Evolutionary conservation across 2,888 invertebrate species (phyloP).

Genomic region (Harpalus rufipes): DNA sequence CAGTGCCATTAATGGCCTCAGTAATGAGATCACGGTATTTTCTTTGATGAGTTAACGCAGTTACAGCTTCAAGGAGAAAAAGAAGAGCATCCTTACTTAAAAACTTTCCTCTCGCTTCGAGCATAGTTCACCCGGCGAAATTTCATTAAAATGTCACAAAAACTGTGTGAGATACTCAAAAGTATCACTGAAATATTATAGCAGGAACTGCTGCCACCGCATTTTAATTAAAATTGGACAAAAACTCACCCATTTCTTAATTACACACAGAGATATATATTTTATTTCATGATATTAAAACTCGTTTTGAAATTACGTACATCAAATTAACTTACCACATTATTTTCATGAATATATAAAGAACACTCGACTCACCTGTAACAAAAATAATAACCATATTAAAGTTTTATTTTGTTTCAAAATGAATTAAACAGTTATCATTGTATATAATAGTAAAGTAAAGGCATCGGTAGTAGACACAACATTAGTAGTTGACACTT

Average conservation of each 20-base stretch:
- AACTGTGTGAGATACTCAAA: conserved; percentile 21
- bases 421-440: no score
- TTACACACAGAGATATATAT: conserved; percentile 8
- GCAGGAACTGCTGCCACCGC: conserved; percentile 12
- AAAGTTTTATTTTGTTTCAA: neutral
- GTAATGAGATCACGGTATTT: conserved; percentile 62
- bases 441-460: no score
- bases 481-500: no score
- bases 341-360: neutral
- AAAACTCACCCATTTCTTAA: neutral
- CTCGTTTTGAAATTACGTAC: neutral
- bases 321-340: conserved; percentile 11
- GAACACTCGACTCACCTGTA: conserved; percentile 8
- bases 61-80: conserved; percentile 22
- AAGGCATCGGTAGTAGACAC: no score
- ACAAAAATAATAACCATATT: neutral
- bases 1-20: conserved; percentile 56
- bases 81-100: conserved; percentile 40
- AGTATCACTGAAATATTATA: conserved; percentile 33
- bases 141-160: conserved; percentile 45
- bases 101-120: conserved; percentile 16
- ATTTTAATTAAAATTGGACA: conserved; percentile 16
- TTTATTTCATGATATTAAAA: neutral
- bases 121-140: conserved; percentile 20
- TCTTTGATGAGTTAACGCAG: conserved; percentile 60